Conservation (phyloP, 2,797 vertebrate species). For the Coregonus suidteri region DNA sequence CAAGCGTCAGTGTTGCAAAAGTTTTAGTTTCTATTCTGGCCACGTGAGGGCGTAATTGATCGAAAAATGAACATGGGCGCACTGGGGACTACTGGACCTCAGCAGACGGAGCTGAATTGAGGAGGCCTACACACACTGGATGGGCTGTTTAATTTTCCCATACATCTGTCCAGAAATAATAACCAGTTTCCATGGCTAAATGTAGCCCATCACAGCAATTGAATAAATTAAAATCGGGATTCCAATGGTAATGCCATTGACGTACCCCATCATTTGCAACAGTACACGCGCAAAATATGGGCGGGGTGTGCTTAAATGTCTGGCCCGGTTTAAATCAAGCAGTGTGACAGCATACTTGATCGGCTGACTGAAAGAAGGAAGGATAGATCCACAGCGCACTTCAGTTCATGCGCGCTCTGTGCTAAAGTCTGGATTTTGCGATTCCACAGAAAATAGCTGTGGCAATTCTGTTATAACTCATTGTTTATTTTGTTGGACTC, state of each 20-base stretch:
- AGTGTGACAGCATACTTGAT: not conserved
- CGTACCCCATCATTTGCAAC: not conserved
- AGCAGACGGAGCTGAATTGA: not conserved
- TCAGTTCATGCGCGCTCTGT: not conserved
- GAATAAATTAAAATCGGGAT: not conserved
- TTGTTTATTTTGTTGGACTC: not conserved
- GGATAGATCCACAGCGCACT: not conserved
- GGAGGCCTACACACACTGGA: not conserved
- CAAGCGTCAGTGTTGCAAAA: not conserved
- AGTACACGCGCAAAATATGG: not conserved
- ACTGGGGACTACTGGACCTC: too few species aligned
- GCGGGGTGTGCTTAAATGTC: conserved; percentile 2
- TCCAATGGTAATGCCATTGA: not conserved
- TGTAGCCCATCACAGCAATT: not conserved
- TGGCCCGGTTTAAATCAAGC: not conserved
- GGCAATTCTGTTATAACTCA: not conserved
- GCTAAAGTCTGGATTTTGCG: not conserved
- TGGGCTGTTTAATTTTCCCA: not conserved
- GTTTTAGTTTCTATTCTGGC: not conserved
- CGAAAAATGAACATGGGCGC: not conserved
- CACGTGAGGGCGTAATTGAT: not conserved
- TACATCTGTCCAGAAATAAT: not conserved
- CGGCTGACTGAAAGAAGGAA: not conserved
- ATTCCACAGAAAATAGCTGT: not conserved
- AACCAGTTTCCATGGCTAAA: not conserved